Evolutionary conservation across 2,797 vertebrate genomes (phyloP), one percentile per base, ranked within the genome.

Genomic region (Hippopotamyrus pictus): DNA sequence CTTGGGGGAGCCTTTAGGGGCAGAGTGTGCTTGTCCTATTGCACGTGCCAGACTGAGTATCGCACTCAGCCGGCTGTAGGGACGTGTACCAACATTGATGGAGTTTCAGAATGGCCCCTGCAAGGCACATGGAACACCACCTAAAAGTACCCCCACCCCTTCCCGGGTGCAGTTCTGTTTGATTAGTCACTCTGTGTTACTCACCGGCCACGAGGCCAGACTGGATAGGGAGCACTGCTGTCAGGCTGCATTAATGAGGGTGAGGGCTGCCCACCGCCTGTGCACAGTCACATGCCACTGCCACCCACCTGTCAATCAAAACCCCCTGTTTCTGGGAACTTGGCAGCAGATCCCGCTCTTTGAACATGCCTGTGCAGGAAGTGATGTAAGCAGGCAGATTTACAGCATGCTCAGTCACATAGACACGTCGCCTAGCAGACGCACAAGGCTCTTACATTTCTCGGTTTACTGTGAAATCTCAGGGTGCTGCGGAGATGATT

Each of bases 391-490:
- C 22, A 65, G 14, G 48, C 22, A 46, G 41, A 9, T 48, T 65
- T 19, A 33, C 14, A 17, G 41, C 11, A 50, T 33, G 44, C 25
- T 44, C 90, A 50, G 29, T 90, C 92, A 92, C 93, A 94, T 92
- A 92, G 89, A 93, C 93, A 92, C 92, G 88, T 90, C 89, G 51
- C 89, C 90, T 92, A 91, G 50, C 88, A 82, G 87, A 91, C 90
- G 90, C 83, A 89, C 91, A 87, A 91, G 91, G 90, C 89, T 93
- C 92, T 88, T 92, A 94, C 91, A 91, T 89, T 92, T 90, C 91
- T 90, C 90, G 91, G 90, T 92, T 92, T 89, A 90, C 92, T 91
- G 91, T 94, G 91, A 93, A 93, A 94, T 91, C 89, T 59, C 88
- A 88, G 76, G 93, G 93, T 92, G 93, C 92, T 90, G 90, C 91